phyloP scores from a whole-genome alignment of 2,797 vertebrate species.

The Urosaurus nigricauda region DNA sequence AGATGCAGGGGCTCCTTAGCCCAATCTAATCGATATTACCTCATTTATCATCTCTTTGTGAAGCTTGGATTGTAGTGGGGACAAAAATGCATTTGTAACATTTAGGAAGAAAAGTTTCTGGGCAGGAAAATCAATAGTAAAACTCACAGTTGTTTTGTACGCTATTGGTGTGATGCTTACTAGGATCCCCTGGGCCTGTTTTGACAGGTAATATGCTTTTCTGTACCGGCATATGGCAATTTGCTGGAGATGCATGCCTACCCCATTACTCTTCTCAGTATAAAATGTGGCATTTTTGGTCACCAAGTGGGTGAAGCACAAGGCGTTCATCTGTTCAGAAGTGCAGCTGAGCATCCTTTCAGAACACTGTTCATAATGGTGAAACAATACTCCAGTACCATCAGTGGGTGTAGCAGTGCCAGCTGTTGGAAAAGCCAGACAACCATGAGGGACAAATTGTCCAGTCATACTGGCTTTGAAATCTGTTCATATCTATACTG shows the following conservation, averaged over 20 bases:
- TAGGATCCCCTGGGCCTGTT: not conserved
- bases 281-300: not conserved
- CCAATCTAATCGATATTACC: slow-evolving; percentile 69
- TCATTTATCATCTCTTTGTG: slow-evolving; percentile 70
- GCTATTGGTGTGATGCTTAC: not conserved
- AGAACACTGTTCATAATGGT: not conserved
- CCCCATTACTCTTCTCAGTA: not conserved
- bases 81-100: slow-evolving; percentile 62
- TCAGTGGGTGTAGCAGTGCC: not conserved
- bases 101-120: slow-evolving; percentile 52
- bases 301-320: not conserved
- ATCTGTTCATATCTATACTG: not conserved
- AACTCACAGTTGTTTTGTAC: slow-evolving; percentile 24
- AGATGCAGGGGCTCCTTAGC: slow-evolving; percentile 62
- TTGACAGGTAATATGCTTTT: slow-evolving; percentile 20
- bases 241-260: not conserved
- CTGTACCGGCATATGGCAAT: not conserved
- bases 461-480: not conserved
- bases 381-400: not conserved
- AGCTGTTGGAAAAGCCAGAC: not conserved
- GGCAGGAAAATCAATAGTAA: slow-evolving; percentile 56
- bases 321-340: not conserved
- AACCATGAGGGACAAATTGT: not conserved
- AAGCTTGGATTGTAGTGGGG: slow-evolving; percentile 53
- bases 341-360: not conserved